Percentiles rank a stretch among this genome's conserved stretches.
These are phyloP conservation scores for Epinephelus awoara DNA, from an alignment of 2,797 vertebrate species.

Conservation along the genomic window DNA sequence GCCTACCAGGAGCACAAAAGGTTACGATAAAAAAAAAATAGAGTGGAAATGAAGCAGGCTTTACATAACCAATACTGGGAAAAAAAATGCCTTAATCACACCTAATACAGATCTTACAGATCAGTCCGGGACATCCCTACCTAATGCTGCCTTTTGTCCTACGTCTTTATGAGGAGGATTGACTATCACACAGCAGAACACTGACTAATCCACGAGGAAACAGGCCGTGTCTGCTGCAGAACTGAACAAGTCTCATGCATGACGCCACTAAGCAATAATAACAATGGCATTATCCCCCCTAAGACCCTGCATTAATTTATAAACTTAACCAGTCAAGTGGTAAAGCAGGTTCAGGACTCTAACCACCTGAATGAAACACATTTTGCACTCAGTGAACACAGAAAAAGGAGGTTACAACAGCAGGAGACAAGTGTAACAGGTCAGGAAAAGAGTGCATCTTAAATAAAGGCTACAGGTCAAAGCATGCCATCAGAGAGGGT, in stretches of 20 bases:
- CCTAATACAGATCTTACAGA: background rate
- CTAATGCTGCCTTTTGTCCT: slow-evolving; percentile 1
- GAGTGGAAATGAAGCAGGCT: background rate
- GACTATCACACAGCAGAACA: background rate
- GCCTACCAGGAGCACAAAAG: background rate
- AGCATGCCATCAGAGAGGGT: slow-evolving; percentile 64
- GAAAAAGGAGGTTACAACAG: slow-evolving; percentile 34
- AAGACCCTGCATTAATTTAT: background rate
- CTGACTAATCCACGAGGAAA: background rate
- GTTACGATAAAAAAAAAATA: background rate
- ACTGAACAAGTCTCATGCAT: background rate
- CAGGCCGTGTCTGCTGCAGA: background rate
- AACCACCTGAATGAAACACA: slow-evolving; percentile 18
- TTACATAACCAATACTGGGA: background rate
- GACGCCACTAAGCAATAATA: background rate
- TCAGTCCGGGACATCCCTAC: background rate
- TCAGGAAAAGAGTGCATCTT: slow-evolving; percentile 32
- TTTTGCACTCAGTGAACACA: slow-evolving; percentile 42
- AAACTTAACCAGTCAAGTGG: background rate
- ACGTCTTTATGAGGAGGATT: slow-evolving; percentile 11
- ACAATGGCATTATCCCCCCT: background rate
- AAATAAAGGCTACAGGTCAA: slow-evolving; percentile 38
- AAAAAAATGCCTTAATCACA: background rate
- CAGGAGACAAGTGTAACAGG: slow-evolving; percentile 26
- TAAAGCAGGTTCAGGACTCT: background rate